Conservation (phyloP, 2,888 invertebrate species). For the Shargacucullia verbasci region DNA sequence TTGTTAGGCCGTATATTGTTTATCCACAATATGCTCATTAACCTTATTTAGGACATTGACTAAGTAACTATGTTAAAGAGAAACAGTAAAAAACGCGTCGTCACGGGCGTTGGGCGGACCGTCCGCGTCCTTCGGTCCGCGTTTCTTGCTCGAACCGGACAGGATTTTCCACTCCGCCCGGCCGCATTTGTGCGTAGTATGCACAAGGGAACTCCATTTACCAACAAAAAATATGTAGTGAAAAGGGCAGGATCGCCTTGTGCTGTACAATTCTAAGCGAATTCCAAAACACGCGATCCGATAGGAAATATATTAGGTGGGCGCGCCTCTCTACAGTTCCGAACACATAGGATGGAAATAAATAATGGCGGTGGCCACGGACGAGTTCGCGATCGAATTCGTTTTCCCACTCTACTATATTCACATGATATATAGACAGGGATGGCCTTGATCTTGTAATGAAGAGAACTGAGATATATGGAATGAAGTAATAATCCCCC, state of each 20-base stretch:
- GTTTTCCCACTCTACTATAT: constrained; percentile 26
- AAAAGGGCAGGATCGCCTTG: constrained; percentile 66
- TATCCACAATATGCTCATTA: constrained; percentile 4
- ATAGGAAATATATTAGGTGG: constrained; percentile 54
- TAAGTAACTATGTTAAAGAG: constrained; percentile 55
- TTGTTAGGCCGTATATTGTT: neutral
- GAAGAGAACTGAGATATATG: neutral
- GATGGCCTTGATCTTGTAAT: constrained; percentile 36
- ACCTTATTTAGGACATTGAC: constrained; percentile 39
- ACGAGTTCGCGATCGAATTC: constrained; percentile 37
- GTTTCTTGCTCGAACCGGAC: constrained; percentile 73
- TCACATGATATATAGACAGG: constrained; percentile 12
- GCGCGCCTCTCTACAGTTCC: constrained; percentile 39
- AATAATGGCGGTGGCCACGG: constrained; percentile 41
- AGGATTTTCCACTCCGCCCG: constrained; percentile 78
- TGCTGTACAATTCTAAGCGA: constrained; percentile 57
- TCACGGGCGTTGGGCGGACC: constrained; percentile 65
- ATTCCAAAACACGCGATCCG: constrained; percentile 51
- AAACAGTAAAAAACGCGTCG: constrained; percentile 71
- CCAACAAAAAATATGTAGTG: constrained; percentile 77
- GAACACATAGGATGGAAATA: constrained; percentile 45
- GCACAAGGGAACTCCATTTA: constrained; percentile 84
- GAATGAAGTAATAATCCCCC: too few relatives aligned
- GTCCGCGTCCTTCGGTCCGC: constrained; percentile 43
- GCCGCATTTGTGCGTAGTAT: constrained; percentile 73